Conservation (phyloP, 2,888 invertebrate genomes). For the Trichopoda pennipes region DNA sequence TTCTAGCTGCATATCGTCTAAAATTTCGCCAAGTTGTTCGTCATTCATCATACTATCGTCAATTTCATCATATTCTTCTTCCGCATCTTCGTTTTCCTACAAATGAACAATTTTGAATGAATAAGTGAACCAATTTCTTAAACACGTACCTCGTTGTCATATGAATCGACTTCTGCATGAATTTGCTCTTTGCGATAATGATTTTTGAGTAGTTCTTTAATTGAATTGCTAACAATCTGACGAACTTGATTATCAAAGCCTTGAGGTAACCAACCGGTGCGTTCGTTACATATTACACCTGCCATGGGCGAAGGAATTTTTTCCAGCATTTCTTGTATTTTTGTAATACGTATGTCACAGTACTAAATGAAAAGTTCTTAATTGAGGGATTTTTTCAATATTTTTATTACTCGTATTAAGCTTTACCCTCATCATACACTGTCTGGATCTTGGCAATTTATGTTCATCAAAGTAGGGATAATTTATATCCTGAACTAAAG, state of each 20-base stretch:
- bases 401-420: not conserved
- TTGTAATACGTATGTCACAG: slow-evolving; percentile 89
- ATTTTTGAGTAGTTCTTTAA: slow-evolving; percentile 82
- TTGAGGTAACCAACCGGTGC: slow-evolving; percentile 89
- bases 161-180: slow-evolving; percentile 76
- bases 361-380: slow-evolving; percentile 82
- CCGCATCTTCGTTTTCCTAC: slow-evolving; percentile 71
- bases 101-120: not conserved
- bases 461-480: slow-evolving; percentile 85
- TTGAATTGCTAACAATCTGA: slow-evolving; percentile 86
- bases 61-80: slow-evolving; percentile 72
- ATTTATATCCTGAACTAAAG: slow-evolving; percentile 76
- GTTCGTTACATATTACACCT: slow-evolving; percentile 85
- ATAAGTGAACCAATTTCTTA: not conserved
- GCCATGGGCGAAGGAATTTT: slow-evolving; percentile 84
- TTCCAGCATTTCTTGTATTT: slow-evolving; percentile 88
- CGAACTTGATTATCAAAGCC: slow-evolving; percentile 87
- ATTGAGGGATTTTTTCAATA: not conserved
- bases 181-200: slow-evolving; percentile 77
- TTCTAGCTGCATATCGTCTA: slow-evolving; percentile 62
- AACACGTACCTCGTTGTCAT: slow-evolving; percentile 70
- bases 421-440: slow-evolving; percentile 92
- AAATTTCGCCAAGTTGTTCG: slow-evolving; percentile 64
- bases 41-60: slow-evolving; percentile 63
- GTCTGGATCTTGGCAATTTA: slow-evolving; percentile 89